These are phyloP conservation scores for Scaptomyza hsui DNA, from an alignment of 1,140 invertebrate species.

Conservation along the genomic window DNA sequence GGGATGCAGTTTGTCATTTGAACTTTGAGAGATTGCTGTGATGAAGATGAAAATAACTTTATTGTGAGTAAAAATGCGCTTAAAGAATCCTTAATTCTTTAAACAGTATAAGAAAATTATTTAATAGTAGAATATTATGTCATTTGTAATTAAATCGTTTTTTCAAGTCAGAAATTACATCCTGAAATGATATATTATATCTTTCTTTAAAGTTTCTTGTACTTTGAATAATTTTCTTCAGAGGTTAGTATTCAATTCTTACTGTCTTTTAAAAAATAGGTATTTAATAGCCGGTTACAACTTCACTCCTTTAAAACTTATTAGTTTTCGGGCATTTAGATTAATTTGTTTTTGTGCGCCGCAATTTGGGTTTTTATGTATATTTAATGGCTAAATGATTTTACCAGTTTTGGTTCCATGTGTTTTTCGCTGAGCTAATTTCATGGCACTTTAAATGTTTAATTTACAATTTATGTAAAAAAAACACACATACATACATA, in stretches of 20 bases:
- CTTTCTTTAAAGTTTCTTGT: too few relatives aligned
- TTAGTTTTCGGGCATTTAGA: conserved; percentile 67
- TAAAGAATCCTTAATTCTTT: too few relatives aligned
- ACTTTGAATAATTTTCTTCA: too few relatives aligned
- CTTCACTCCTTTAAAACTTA: conserved; percentile 5
- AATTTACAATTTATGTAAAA: conserved; percentile 80
- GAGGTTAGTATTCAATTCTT: too few relatives aligned
- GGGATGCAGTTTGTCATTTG: not conserved
- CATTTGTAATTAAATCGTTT: too few relatives aligned
- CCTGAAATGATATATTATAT: too few relatives aligned
- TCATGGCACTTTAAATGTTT: conserved; percentile 81
- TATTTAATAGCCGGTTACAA: conserved; percentile 2
- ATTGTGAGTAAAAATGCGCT: too few relatives aligned
- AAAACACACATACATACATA: conserved; percentile 23
- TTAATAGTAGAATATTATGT: too few relatives aligned
- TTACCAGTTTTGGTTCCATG: conserved; percentile 48
- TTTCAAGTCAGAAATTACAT: too few relatives aligned
- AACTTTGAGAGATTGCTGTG: not conserved
- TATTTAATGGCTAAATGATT: conserved; percentile 65
- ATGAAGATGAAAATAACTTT: too few relatives aligned
- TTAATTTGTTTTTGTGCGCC: conserved; percentile 51
- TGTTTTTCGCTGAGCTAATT: conserved; percentile 71
- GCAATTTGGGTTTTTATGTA: conserved; percentile 69
- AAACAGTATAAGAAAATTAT: too few relatives aligned
- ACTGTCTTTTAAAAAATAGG: not conserved